phyloP scores from a whole-genome alignment of 2,113 vertebrate species.

The Columba livia region DNA sequence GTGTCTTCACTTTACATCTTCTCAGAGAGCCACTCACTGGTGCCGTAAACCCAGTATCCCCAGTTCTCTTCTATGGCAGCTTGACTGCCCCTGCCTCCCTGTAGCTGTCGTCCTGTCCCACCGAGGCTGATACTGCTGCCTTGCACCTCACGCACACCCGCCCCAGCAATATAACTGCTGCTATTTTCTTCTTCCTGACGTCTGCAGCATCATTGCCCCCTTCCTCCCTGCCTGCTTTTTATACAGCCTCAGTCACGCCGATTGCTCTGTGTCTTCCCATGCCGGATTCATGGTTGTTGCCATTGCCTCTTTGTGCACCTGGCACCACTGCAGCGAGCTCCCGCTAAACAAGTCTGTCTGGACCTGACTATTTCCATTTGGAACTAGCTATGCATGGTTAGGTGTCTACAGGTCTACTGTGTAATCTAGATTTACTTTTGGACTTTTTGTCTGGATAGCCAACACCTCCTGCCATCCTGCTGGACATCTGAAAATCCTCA shows the following conservation, averaged over 20 bases:
- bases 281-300: background rate
- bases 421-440: background rate
- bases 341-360: background rate
- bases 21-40: background rate
- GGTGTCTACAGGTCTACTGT: background rate
- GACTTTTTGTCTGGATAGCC: background rate
- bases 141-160: background rate
- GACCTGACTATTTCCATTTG: background rate
- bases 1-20: background rate
- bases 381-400: background rate
- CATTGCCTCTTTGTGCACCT: background rate
- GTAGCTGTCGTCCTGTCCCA: background rate
- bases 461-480: background rate
- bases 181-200: background rate
- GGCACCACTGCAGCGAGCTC: background rate
- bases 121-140: background rate
- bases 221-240: background rate
- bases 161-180: background rate
- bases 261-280: background rate
- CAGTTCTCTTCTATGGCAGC: background rate
- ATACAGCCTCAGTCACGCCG: fast-evolving
- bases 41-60: background rate
- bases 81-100: background rate
- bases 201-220: background rate
- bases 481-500: background rate